Percentiles rank a stretch among this genome's conserved stretches.
Conservation (phyloP, 2,797 vertebrate species). For the Graptemys geographica region DNA sequence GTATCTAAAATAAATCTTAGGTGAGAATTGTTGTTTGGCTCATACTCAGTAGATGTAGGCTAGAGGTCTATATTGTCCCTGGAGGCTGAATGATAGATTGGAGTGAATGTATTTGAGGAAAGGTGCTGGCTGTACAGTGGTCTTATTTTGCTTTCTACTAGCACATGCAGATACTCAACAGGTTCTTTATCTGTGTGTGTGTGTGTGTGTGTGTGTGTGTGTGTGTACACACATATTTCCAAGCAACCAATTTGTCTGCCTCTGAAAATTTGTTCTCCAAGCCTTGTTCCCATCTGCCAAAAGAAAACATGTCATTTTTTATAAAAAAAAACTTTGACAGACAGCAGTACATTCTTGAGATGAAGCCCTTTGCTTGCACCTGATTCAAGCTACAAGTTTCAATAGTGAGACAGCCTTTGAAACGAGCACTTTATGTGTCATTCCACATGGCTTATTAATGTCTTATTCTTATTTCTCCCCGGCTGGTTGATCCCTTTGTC, state of each 20-base stretch:
- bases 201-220: too few species aligned
- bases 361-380: slow-evolving; percentile 62
- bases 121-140: not conserved
- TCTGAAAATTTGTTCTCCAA: slow-evolving; percentile 74
- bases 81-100: not conserved
- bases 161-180: slow-evolving; percentile 44
- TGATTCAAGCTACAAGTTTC: not conserved
- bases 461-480: not conserved
- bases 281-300: slow-evolving; percentile 72
- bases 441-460: slow-evolving; percentile 17
- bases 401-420: not conserved
- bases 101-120: not conserved
- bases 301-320: slow-evolving; percentile 72
- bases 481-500: not conserved
- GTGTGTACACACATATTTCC: slow-evolving; percentile 28
- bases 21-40: slow-evolving; percentile 36
- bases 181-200: not conserved
- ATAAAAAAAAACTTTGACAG: slow-evolving; percentile 59
- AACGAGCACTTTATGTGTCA: not conserved
- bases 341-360: slow-evolving; percentile 32
- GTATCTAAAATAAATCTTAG: slow-evolving; percentile 70
- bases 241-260: slow-evolving; percentile 71
- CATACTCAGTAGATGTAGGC: not conserved
- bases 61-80: not conserved
- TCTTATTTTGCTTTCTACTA: slow-evolving; percentile 30